These are phyloP conservation scores for Atta colombica DNA, from an alignment of 1,140 invertebrate genomes.

Conservation along the genomic window DNA sequence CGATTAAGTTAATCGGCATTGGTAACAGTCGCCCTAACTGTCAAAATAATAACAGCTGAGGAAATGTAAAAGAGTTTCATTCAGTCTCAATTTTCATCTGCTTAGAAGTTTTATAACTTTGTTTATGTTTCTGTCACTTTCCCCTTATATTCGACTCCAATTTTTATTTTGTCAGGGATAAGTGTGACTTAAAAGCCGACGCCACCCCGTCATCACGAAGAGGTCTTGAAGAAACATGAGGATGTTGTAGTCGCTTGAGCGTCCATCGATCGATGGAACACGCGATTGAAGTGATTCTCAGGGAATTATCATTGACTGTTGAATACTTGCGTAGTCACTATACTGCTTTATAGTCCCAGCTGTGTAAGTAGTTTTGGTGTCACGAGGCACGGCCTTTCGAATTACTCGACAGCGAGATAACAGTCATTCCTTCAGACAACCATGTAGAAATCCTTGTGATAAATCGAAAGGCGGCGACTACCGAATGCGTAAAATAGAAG, in stretches of 20 bases:
- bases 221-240: constrained; percentile 7
- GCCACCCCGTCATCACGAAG: not conserved
- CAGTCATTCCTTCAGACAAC: not conserved
- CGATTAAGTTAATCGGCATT: no score
- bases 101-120: no score
- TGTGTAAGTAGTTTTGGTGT: constrained; percentile 52
- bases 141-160: no score
- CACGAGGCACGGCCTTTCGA: constrained; percentile 48
- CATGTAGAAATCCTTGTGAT: not conserved
- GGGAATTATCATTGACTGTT: constrained; percentile 32
- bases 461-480: constrained; percentile 4
- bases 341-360: constrained; percentile 17
- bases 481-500: not conserved
- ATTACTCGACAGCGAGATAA: constrained; percentile 26
- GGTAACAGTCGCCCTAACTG: no score
- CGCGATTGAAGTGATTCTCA: not conserved
- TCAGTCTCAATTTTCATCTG: no score
- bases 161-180: not conserved
- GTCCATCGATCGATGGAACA: not conserved
- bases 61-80: no score
- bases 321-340: constrained; percentile 31
- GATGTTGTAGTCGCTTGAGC: constrained; percentile 23
- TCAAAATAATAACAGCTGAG: no score
- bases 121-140: not conserved
- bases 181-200: constrained; percentile 13